A percentile compares a stretch with the other conserved stretches of the same genome.
These are phyloP conservation scores for Myotis lucifugus DNA, from an alignment of 2,113 vertebrate species.

Conservation along the genomic window DNA sequence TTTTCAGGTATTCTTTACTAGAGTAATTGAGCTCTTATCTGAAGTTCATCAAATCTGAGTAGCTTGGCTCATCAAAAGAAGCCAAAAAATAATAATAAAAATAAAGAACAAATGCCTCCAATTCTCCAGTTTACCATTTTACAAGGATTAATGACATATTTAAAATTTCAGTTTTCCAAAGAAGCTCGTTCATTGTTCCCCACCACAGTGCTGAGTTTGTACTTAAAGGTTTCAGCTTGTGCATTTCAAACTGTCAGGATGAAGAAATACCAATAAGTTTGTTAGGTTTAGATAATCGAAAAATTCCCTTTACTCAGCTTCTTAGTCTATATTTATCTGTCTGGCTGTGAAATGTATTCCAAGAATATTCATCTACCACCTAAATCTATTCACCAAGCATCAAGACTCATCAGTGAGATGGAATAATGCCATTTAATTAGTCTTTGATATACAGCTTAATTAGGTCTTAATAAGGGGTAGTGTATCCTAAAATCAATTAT, in stretches of 20 bases:
- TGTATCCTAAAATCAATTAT: conserved; percentile 91
- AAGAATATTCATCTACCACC: conserved; percentile 84
- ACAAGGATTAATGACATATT: conserved; percentile 64
- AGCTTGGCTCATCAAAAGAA: conserved; percentile 50
- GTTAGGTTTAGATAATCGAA: conserved; percentile 84
- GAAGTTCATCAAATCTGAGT: conserved; percentile 7
- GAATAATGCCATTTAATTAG: conserved; percentile 92
- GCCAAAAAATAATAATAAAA: background rate
- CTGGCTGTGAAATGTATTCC: conserved; percentile 85
- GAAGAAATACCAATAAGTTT: conserved; percentile 81
- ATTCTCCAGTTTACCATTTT: conserved; percentile 58
- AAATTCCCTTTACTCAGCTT: conserved; percentile 84
- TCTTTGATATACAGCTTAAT: conserved; percentile 92
- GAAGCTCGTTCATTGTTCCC: conserved; percentile 65
- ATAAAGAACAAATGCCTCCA: background rate
- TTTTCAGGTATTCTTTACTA: conserved; percentile 8
- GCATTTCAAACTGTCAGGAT: conserved; percentile 70
- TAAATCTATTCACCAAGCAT: conserved; percentile 87
- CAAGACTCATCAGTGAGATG: conserved; percentile 89
- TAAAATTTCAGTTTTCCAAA: conserved; percentile 75
- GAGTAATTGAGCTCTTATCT: conserved; percentile 37
- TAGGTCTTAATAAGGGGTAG: conserved; percentile 91
- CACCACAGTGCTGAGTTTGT: conserved; percentile 74
- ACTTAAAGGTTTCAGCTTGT: conserved; percentile 79
- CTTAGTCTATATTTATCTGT: conserved; percentile 81